phyloP scores from a whole-genome alignment of 2,797 vertebrate genomes.

The Sebastes glaucus region DNA sequence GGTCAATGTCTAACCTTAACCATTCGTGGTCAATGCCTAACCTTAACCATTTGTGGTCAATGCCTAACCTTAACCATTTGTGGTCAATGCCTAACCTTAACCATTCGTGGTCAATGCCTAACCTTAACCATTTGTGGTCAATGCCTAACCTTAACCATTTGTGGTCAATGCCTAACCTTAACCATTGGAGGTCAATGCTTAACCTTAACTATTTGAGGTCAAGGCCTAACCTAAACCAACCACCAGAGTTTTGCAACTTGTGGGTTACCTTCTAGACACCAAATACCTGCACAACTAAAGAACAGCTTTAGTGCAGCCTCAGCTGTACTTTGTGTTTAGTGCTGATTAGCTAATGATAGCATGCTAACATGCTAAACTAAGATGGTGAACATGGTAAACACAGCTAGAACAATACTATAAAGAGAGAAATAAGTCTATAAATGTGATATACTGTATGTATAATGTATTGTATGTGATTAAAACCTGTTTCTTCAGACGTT shows the following conservation, averaged over 20 bases:
- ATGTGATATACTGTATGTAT: neutral
- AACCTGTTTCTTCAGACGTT: slow-evolving; percentile 37
- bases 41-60: no score
- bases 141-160: no score
- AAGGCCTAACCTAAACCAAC: no score
- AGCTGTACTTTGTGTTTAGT: neutral
- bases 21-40: no score
- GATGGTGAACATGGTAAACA: neutral
- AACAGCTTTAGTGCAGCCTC: neutral
- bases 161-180: no score
- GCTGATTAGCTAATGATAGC: neutral
- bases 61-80: no score
- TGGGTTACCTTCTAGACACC: neutral
- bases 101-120: no score
- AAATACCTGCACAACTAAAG: neutral
- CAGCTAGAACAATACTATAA: neutral
- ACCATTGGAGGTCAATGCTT: rapidly evolving
- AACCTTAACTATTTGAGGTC: no score
- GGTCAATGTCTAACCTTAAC: no score
- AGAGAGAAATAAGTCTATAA: neutral
- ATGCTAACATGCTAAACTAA: neutral
- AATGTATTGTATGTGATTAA: neutral
- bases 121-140: rapidly evolving
- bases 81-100: no score
- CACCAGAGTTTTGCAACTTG: no score